Evolutionary conservation across 2,888 invertebrate genomes (phyloP).

Genomic region (Ptychoptera contaminata): DNA sequence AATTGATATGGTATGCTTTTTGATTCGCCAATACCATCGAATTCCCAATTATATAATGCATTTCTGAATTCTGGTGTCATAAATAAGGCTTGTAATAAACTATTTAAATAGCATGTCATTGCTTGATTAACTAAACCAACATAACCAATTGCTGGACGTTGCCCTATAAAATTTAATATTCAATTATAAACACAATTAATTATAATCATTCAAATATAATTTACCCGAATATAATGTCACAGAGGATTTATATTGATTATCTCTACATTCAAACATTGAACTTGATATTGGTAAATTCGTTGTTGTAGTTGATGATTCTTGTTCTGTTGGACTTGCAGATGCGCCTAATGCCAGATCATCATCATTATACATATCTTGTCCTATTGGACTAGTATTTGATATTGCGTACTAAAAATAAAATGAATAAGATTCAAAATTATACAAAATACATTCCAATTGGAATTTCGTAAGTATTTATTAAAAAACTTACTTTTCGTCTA

Average conservation of each 20-base stretch:
- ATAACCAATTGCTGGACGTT: constrained; percentile 28
- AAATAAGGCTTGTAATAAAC: constrained; percentile 69
- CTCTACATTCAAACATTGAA: constrained; percentile 8
- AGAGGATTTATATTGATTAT: constrained; percentile 3
- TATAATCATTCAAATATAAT: neutral
- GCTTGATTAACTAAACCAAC: constrained; percentile 79
- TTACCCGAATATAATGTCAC: constrained; percentile 9
- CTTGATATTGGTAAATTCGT: constrained; percentile 11
- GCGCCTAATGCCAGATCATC: constrained; percentile 3
- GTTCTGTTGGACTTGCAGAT: constrained; percentile 1
- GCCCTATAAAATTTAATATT: constrained; percentile 7
- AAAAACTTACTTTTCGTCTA: neutral
- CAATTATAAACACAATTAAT: neutral
- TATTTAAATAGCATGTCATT: constrained; percentile 86
- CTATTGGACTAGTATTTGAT: too few species aligned
- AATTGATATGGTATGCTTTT: constrained; percentile 74
- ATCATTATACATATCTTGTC: too few species aligned
- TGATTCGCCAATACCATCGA: constrained; percentile 48
- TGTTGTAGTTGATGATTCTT: constrained; percentile 8
- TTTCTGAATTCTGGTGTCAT: constrained; percentile 90
- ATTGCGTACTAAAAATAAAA: too few species aligned
- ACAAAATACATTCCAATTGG: too few species aligned
- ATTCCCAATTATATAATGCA: constrained; percentile 72
- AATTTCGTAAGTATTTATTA: too few species aligned
- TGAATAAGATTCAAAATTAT: too few species aligned